Conservation (phyloP, 2,113 vertebrate genomes). For the Mola mola region DNA sequence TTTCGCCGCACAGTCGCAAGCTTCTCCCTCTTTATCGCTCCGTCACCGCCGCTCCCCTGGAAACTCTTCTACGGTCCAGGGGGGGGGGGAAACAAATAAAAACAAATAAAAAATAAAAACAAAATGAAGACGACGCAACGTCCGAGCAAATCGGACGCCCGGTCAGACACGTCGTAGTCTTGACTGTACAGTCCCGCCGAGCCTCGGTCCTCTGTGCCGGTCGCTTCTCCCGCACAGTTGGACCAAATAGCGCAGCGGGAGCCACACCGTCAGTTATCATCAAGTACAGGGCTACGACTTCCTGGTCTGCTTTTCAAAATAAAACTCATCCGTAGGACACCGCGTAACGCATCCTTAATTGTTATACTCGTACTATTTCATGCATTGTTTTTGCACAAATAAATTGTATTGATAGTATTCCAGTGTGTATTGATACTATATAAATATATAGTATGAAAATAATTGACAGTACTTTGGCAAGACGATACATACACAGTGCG, state of each 20-base stretch:
- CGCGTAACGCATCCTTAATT: too few relatives aligned
- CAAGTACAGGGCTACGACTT: not conserved
- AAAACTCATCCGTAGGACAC: not conserved
- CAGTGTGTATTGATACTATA: too few relatives aligned
- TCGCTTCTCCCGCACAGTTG: constrained; percentile 58
- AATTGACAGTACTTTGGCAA: too few relatives aligned
- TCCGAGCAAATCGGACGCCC: constrained; percentile 13
- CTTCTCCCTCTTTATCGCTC: constrained; percentile 16
- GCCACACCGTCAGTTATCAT: not conserved
- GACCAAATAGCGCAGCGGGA: constrained; percentile 42
- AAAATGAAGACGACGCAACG: not conserved
- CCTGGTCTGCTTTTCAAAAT: constrained; percentile 52
- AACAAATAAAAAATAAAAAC: not conserved
- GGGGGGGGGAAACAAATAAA: not conserved
- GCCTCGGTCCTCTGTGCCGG: constrained; percentile 44
- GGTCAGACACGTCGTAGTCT: constrained; percentile 17
- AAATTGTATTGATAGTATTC: too few relatives aligned
- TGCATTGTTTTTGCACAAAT: too few relatives aligned
- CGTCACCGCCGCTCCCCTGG: constrained; percentile 16
- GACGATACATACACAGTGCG: too few relatives aligned
- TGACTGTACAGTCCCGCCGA: constrained; percentile 34
- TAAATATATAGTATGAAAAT: too few relatives aligned
- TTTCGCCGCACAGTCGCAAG: constrained; percentile 31
- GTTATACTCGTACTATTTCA: too few relatives aligned
- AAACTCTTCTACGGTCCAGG: constrained; percentile 32